These are phyloP conservation scores for Drosophila albomicans DNA, from an alignment of 1,140 invertebrate species.

Conservation along the genomic window DNA sequence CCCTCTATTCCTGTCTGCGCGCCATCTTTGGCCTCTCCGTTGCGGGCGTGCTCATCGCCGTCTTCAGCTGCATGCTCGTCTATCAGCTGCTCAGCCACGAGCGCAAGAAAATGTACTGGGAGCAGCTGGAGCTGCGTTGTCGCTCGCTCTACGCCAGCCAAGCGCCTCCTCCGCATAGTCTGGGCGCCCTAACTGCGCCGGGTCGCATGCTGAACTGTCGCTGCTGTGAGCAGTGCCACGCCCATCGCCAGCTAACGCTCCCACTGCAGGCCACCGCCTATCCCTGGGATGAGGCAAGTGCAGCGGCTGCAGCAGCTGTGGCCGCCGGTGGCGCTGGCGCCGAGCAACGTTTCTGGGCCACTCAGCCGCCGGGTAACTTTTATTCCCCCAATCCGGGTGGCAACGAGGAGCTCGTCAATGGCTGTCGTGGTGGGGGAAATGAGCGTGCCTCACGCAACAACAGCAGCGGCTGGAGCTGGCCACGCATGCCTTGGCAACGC, in stretches of 20 bases:
- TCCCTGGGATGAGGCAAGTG: slow-evolving; percentile 79
- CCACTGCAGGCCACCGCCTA: slow-evolving; percentile 69
- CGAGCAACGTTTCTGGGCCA: slow-evolving; percentile 71
- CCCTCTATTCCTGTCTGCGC: slow-evolving; percentile 93
- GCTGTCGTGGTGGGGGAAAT: slow-evolving; percentile 30
- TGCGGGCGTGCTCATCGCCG: slow-evolving; percentile 94
- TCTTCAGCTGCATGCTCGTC: slow-evolving; percentile 96
- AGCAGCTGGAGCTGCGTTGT: slow-evolving; percentile 93
- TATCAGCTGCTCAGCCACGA: slow-evolving; percentile 95
- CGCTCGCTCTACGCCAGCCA: slow-evolving; percentile 90
- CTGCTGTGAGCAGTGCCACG: slow-evolving; percentile 84
- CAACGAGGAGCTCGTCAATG: slow-evolving; percentile 76
- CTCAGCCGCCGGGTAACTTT: slow-evolving; percentile 88
- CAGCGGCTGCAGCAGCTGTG: slow-evolving; percentile 55
- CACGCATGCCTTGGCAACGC: slow-evolving; percentile 86
- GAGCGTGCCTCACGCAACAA: slow-evolving; percentile 85
- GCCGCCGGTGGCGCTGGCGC: slow-evolving; percentile 55
- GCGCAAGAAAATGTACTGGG: slow-evolving; percentile 97
- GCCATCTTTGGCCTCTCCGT: slow-evolving; percentile 95
- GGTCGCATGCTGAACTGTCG: slow-evolving; percentile 74
- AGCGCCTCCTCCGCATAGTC: slow-evolving; percentile 81
- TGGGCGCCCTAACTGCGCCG: slow-evolving; percentile 57
- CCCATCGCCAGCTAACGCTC: slow-evolving; percentile 74
- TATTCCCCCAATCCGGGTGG: slow-evolving; percentile 92
- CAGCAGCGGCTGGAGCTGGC: slow-evolving; percentile 87